Evolutionary conservation across 2,888 invertebrate genomes (phyloP), one percentile per base, ranked within the genome.

Genomic region (Pantelozetes paolii): DNA sequence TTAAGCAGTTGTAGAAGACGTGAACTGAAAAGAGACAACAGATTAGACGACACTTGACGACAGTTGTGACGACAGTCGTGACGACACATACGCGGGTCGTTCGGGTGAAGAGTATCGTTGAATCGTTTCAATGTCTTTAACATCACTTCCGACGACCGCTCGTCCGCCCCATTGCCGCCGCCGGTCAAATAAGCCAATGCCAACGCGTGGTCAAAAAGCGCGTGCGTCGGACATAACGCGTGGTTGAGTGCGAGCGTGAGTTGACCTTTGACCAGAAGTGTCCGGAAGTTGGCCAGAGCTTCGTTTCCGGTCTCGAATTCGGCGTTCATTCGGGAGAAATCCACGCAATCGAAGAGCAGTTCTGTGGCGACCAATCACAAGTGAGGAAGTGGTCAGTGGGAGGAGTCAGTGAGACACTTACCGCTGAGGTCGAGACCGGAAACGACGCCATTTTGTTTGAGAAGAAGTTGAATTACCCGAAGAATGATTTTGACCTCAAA

Each of bases 401-500:
- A 71, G 42, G 23, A 15, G 23, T 32, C 36, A 64, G 18, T 8
- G 59, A 57, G 57, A 69, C 28, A 6, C 32, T 45, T 15, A 72
- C 72, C 72, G 23, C 71, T 40, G 18, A 75, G 15, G 42, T 75
- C 74, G 5, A 75, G 20, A 42, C 75, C 74, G 20, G 75, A 74
- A 11, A 75, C 30, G 15, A 15, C n/a, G 6, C 71, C 74, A 50
- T 74, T 75, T 54, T 74, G 74, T 28, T 40, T 50, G 2, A 73
- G 54, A n/a, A 75, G 45, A 62, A 74, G 62, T 30, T 30, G 40
- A 11, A 75, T 32, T n/a, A 75, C 36, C 54, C 71, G 42, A 23
- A 76, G 69, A 64, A 75, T 74, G 26, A 75, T 71, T 26, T 62
- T 71, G 26, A 71, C 26, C 73, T 75, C 72, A 30, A 74, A 75